Evolutionary conservation across 1,140 invertebrate genomes (phyloP).

Genomic region (Anoplolepis gracilipes): DNA sequence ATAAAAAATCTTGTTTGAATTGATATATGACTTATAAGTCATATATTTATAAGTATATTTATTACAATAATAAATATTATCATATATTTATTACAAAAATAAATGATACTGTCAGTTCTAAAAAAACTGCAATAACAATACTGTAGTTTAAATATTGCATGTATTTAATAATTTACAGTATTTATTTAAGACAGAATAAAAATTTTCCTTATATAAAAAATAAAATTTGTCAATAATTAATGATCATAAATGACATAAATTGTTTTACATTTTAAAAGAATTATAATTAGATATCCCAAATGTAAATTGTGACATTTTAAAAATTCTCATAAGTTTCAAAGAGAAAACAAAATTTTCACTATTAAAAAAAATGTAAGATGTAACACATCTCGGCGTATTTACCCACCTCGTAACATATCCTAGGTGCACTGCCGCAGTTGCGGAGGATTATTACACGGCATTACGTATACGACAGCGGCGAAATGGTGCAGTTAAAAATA

Average conservation of each 20-base stretch:
- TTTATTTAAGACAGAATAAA: no score
- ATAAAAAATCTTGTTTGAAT: background rate
- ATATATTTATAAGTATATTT: no score
- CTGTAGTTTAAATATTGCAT: no score
- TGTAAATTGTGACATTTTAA: background rate
- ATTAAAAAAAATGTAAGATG: background rate
- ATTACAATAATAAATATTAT: no score
- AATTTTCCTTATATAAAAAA: no score
- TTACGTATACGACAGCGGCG: constrained; percentile 51
- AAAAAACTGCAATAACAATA: no score
- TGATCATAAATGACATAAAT: background rate
- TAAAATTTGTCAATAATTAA: no score
- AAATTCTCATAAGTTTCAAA: background rate
- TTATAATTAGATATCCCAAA: background rate
- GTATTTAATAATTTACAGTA: no score
- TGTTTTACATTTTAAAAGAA: background rate
- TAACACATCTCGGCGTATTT: constrained; percentile 28
- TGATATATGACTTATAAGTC: no score
- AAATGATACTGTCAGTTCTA: no score
- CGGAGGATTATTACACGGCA: constrained; percentile 38
- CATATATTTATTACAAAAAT: no score
- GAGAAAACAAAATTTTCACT: background rate
- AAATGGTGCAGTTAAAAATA: constrained; percentile 58
- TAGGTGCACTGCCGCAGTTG: constrained; percentile 13
- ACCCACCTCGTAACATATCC: constrained; percentile 20